Percentiles rank a stretch among this genome's conserved stretches.
Conservation (phyloP, 23 tunicate species). For the Oikopleura albicans region DNA sequence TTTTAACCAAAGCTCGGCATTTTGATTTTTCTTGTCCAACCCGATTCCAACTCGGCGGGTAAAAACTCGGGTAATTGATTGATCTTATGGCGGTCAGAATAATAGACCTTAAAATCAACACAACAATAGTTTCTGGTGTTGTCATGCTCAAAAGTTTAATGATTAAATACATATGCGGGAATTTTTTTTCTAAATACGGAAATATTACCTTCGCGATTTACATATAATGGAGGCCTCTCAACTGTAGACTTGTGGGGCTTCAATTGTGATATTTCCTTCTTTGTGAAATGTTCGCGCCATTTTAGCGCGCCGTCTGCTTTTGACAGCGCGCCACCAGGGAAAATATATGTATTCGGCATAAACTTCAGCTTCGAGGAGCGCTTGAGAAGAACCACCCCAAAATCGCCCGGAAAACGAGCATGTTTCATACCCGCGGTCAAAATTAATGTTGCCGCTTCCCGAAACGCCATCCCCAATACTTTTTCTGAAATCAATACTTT, state of each 20-base stretch:
- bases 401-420: not conserved
- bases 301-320: not conserved
- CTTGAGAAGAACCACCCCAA: not conserved
- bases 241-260: not conserved
- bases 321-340: slow-evolving; percentile 3
- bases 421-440: not conserved
- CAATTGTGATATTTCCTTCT: not conserved
- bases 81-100: too few relatives aligned
- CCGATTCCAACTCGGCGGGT: too few relatives aligned
- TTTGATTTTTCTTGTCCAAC: too few relatives aligned
- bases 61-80: too few relatives aligned
- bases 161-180: too few relatives aligned
- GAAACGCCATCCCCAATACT: too few relatives aligned
- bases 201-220: not conserved
- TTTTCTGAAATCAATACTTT: too few relatives aligned
- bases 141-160: too few relatives aligned
- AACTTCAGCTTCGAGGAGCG: not conserved
- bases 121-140: too few relatives aligned
- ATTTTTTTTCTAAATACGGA: too few relatives aligned
- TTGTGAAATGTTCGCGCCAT: not conserved
- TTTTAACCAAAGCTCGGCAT: too few relatives aligned
- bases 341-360: not conserved
- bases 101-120: too few relatives aligned
- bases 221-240: not conserved
- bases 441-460: not conserved